A percentile compares a stretch with the other conserved stretches of the same genome.
phyloP scores from a whole-genome alignment of 1,140 invertebrate genomes.

The Proales similis region DNA sequence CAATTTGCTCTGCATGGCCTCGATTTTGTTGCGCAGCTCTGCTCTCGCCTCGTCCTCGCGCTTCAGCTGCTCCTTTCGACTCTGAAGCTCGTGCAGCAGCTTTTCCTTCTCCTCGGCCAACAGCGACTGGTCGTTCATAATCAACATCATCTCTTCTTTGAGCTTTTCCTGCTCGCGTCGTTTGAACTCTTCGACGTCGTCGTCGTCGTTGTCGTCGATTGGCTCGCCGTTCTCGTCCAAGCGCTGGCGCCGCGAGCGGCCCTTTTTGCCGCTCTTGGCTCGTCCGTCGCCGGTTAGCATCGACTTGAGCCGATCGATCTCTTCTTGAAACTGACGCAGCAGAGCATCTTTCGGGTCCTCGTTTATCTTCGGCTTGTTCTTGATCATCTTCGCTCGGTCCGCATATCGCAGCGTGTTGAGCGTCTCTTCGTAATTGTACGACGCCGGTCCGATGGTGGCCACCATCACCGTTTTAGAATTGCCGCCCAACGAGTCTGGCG shows the following conservation, averaged over 20 bases:
- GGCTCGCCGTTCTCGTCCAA: constrained; percentile 37
- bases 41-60: constrained; percentile 58
- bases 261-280: constrained; percentile 8
- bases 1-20: constrained; percentile 31
- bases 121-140: constrained; percentile 56
- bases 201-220: constrained; percentile 43
- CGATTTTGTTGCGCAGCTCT: constrained; percentile 61
- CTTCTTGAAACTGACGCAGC: constrained; percentile 51
- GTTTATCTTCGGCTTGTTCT: constrained; percentile 88
- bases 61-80: constrained; percentile 38
- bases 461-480: constrained; percentile 55
- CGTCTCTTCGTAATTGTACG: constrained; percentile 54
- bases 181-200: constrained; percentile 52
- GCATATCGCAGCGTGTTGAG: constrained; percentile 66
- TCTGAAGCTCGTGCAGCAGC: constrained; percentile 58
- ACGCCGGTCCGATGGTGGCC: constrained; percentile 52
- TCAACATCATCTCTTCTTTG: constrained; percentile 56
- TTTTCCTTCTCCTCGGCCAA: constrained; percentile 58
- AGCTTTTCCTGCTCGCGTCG: constrained; percentile 54
- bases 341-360: constrained; percentile 80
- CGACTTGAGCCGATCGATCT: constrained; percentile 49
- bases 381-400: constrained; percentile 86
- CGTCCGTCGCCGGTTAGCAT: constrained; percentile 47
- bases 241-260: constrained; percentile 4
- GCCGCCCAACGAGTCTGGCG: constrained; percentile 50